Conservation (phyloP, 2,113 vertebrate genomes). For the Pelusios castaneus region DNA sequence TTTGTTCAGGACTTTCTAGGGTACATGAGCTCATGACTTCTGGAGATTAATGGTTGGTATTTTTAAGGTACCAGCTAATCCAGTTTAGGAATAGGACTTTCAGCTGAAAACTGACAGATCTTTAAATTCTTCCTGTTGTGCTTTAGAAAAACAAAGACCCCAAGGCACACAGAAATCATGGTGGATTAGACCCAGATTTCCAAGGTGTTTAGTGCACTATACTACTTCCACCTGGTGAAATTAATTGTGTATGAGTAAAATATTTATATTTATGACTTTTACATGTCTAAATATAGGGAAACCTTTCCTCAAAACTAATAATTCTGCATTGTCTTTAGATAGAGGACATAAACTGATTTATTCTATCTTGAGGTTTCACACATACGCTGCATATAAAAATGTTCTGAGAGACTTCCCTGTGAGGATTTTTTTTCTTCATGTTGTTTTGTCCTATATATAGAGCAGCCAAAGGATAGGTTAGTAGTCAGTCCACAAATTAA, state of each 20-base stretch:
- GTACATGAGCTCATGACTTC: conserved; percentile 37
- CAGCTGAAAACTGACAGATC: conserved; percentile 16
- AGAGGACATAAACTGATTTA: neutral
- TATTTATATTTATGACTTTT: neutral
- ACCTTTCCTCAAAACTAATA: neutral
- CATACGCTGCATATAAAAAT: neutral
- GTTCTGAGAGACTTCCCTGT: neutral
- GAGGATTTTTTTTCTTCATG: neutral
- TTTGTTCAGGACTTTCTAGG: conserved; percentile 37
- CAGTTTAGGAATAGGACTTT: conserved; percentile 47
- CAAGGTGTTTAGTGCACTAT: neutral
- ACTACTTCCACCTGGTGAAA: neutral
- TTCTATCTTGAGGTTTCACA: neutral
- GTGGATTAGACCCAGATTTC: neutral
- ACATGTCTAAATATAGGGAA: neutral
- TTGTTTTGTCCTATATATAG: conserved; percentile 7
- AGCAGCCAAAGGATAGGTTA: neutral
- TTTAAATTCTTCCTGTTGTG: conserved; percentile 22
- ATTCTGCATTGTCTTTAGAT: neutral
- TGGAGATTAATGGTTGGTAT: conserved; percentile 45
- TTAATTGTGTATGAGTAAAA: neutral
- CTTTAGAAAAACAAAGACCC: neutral
- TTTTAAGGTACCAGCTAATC: conserved; percentile 54
- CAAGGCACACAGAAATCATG: neutral
- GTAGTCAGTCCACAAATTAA: conserved; percentile 28